Evolutionary conservation across 1,140 invertebrate genomes (phyloP), one percentile per base, ranked within the genome.

Genomic region (Teleopsis dalmanni): DNA sequence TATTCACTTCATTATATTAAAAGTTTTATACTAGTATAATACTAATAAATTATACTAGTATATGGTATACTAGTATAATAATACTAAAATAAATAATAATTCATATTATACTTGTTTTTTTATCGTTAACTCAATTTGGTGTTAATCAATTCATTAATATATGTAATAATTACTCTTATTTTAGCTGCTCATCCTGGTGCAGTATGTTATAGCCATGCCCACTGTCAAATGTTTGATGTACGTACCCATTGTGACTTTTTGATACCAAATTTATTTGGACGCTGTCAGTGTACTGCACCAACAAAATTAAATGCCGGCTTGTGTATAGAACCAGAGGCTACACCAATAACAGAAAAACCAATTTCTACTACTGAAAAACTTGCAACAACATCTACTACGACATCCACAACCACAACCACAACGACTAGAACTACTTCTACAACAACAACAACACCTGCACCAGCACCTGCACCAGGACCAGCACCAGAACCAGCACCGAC

Each of bases 191-290:
- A 81, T 62, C 78, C 88, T 16, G 87, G 86, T 37, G 82, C 90
- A 51, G 84, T 91, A n/a, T 94, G 91, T 64, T 90, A 91, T 70
- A 90, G 85, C 59, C 86, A 92, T 62, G 82, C 83, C 35, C 89
- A 93, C 63, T 94, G 91, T 65, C 80, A 81, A 46, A 76, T 91
- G 51, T 88, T 84, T 76, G 85, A 88, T 55, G 78, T 76, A 37
- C 82, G 88, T 55, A 88, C 84, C 41, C 84, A 88, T 57, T 94
- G 91, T 51, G 87, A 91, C 66, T 93, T 87, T 64, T 76, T 91
- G 6, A 89, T 94, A 52, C 88, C 87, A 10, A 85, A 91, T 68
- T 78, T 92, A 6, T 91, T 91, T 60, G 91, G 91, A 35, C 79
- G 87, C 60, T 94, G 91, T 61, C 80, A 84, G 46, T 94, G 89